Conservation (phyloP, 2,888 invertebrate species). For the Agriopis leucophaearia region DNA sequence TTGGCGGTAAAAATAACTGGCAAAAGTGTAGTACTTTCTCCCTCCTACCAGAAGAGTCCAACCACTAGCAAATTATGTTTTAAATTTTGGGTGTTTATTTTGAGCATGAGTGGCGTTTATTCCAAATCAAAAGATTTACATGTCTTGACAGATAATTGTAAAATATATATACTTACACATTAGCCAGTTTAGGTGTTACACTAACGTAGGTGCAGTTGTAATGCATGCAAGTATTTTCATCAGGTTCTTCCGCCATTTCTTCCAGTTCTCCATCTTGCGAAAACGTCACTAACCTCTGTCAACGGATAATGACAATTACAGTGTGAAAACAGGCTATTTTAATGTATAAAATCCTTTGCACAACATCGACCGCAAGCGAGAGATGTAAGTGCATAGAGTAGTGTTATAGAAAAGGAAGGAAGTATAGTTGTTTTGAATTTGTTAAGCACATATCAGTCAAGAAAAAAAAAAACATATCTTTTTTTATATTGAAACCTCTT, state of each 20-base stretch:
- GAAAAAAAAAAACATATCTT: too few relatives aligned
- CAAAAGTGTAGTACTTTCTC: too few relatives aligned
- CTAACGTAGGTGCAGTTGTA: constrained; percentile 80
- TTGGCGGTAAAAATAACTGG: too few relatives aligned
- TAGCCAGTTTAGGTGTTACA: constrained; percentile 75
- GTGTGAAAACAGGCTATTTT: not conserved
- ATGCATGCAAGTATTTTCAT: constrained; percentile 74
- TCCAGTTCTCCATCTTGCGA: constrained; percentile 72
- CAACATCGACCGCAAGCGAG: constrained; percentile 37
- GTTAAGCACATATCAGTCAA: not conserved
- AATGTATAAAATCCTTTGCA: not conserved
- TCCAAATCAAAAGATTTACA: too few relatives aligned
- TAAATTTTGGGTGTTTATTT: too few relatives aligned
- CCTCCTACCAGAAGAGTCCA: too few relatives aligned
- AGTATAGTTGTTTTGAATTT: not conserved
- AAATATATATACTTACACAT: constrained; percentile 66
- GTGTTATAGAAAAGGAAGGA: not conserved
- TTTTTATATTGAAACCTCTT: too few relatives aligned
- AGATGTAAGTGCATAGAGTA: constrained; percentile 10
- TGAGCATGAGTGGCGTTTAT: too few relatives aligned
- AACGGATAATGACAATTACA: constrained; percentile 1
- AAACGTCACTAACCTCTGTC: constrained; percentile 71
- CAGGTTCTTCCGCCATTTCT: constrained; percentile 70
- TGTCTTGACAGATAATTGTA: not conserved
- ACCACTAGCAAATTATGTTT: too few relatives aligned